Evolutionary conservation across 2,797 vertebrate genomes (phyloP).

Genomic region (Anisognathus igniventris): DNA sequence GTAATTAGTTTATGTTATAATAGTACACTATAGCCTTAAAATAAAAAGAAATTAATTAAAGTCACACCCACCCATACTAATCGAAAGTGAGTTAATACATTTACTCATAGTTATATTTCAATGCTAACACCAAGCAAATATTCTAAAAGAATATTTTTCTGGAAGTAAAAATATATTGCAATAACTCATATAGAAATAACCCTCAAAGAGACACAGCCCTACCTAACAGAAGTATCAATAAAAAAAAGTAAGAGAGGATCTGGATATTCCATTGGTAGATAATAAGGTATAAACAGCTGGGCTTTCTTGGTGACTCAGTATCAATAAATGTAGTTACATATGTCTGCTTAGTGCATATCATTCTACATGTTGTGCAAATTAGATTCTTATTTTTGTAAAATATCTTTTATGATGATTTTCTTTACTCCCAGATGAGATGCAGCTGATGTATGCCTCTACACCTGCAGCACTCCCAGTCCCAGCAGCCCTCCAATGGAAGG

Average conservation of each 20-base stretch:
- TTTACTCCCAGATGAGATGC: background rate
- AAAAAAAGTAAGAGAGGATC: background rate
- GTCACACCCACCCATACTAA: background rate
- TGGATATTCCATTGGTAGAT: background rate
- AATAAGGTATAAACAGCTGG: background rate
- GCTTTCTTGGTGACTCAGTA: background rate
- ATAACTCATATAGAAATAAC: background rate
- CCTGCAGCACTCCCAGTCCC: background rate
- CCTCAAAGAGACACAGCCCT: background rate
- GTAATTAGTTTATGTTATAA: background rate
- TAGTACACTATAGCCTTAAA: background rate
- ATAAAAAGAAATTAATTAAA: background rate
- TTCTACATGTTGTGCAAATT: background rate
- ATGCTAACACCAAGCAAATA: background rate
- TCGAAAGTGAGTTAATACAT: background rate
- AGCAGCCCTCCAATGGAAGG: background rate
- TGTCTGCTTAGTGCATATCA: background rate
- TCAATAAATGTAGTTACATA: background rate
- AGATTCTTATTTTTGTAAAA: background rate
- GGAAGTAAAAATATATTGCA: background rate
- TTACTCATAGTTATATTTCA: background rate
- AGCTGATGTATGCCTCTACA: background rate
- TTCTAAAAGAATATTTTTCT: background rate
- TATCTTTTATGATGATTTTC: background rate
- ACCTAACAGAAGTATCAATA: background rate